Evolutionary conservation across 2,888 invertebrate genomes (phyloP).

Genomic region (Criorhina ranunculi): DNA sequence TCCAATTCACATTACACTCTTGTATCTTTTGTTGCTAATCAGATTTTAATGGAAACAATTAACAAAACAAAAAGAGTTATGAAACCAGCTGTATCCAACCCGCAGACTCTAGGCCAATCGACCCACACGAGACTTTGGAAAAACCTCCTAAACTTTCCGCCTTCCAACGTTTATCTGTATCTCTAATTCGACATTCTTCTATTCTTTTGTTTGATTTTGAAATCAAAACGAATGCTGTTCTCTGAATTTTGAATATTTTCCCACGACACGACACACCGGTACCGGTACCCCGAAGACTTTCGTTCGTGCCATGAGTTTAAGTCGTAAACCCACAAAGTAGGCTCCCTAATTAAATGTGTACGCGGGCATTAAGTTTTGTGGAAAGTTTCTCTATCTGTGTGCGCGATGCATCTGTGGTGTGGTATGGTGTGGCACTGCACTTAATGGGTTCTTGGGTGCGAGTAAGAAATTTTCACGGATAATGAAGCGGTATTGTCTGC

Average conservation of each 20-base stretch:
- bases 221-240: conserved; percentile 37
- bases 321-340: conserved; percentile 26
- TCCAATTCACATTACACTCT: conserved; percentile 39
- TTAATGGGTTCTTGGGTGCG: conserved; percentile 20
- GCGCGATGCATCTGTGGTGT: conserved; percentile 21
- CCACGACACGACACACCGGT: conserved; percentile 38
- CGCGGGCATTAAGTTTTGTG: conserved; percentile 55
- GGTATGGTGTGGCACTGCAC: conserved; percentile 1
- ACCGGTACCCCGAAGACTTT: not conserved
- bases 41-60: conserved; percentile 60
- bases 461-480: conserved; percentile 55
- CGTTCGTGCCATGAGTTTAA: not conserved
- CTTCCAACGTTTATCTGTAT: conserved; percentile 12
- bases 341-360: conserved; percentile 62
- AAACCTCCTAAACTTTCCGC: conserved; percentile 20
- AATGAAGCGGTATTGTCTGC: conserved; percentile 62
- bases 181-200: conserved; percentile 5
- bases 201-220: conserved; percentile 48
- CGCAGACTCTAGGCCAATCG: conserved; percentile 13
- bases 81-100: conserved; percentile 14
- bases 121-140: conserved; percentile 29
- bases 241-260: conserved; percentile 49
- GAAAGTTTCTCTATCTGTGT: conserved; percentile 51
- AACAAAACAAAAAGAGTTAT: conserved; percentile 45
- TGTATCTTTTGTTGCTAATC: conserved; percentile 38